Conservation (phyloP, 2,888 invertebrate species). For the Parascotia fuliginaria region DNA sequence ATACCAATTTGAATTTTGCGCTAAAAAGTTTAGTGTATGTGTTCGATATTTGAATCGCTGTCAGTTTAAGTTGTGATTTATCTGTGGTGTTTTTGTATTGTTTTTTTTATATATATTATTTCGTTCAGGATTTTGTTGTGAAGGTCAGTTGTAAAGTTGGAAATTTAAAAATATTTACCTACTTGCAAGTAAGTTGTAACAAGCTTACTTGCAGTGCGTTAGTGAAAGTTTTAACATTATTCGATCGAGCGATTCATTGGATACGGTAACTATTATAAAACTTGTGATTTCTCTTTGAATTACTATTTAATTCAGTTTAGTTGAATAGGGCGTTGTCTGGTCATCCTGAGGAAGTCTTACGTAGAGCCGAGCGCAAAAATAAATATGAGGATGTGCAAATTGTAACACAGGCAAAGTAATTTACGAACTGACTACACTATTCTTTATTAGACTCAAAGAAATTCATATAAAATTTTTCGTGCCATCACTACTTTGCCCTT, state of each 20-base stretch:
- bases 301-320: no score
- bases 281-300: background rate
- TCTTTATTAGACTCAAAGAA: no score
- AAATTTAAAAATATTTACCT: background rate
- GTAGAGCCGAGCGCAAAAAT: no score
- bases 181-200: background rate
- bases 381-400: no score
- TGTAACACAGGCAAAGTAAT: no score
- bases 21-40: constrained; percentile 8
- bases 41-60: background rate
- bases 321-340: no score
- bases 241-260: constrained; percentile 1
- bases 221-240: constrained; percentile 16
- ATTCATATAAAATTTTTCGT: no score
- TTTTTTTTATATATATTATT: constrained; percentile 4
- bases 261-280: constrained; percentile 17
- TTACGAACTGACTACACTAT: no score
- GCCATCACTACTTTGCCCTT: no score
- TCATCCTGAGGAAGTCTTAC: no score
- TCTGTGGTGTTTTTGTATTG: constrained; percentile 16
- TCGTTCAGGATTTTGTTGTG: no score
- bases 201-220: constrained; percentile 1
- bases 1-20: constrained; percentile 40
- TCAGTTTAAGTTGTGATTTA: no score
- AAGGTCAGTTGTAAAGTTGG: background rate